Percentiles rank a stretch among this genome's conserved stretches.
These are phyloP conservation scores for Tenebrosternarchus preto DNA, from an alignment of 2,113 vertebrate species.

Conservation along the genomic window DNA sequence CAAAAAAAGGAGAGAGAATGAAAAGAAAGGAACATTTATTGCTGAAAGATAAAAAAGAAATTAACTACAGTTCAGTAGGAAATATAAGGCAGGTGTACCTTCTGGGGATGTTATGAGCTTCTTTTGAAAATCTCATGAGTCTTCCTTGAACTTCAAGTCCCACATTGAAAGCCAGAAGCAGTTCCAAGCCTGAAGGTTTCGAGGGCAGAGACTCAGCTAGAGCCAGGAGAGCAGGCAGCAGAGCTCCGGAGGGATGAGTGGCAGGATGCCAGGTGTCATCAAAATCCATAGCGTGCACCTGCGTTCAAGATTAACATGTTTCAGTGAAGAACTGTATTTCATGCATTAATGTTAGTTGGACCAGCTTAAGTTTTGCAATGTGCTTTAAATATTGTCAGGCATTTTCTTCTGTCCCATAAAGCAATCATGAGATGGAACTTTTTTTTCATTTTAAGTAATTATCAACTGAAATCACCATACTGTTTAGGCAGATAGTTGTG, in stretches of 20 bases:
- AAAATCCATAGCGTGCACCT: conserved; percentile 97
- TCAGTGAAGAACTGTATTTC: not conserved
- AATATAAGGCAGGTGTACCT: conserved; percentile 70
- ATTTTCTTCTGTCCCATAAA: too few relatives aligned
- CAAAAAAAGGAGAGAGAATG: too few relatives aligned
- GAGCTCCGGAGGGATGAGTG: conserved; percentile 91
- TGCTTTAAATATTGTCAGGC: too few relatives aligned
- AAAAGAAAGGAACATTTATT: too few relatives aligned
- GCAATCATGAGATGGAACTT: too few relatives aligned
- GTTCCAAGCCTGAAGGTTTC: conserved; percentile 81
- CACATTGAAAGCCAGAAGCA: conserved; percentile 90
- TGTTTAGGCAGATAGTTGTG: too few relatives aligned
- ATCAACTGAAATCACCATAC: too few relatives aligned
- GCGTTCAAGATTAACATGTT: not conserved
- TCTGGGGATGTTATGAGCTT: conserved; percentile 88
- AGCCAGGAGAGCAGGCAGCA: conserved; percentile 83
- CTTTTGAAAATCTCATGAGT: conserved; percentile 85
- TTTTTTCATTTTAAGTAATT: too few relatives aligned
- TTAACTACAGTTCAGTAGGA: not conserved
- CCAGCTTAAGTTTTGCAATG: too few relatives aligned
- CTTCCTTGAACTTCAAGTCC: conserved; percentile 91
- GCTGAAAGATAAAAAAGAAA: not conserved
- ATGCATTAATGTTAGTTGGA: too few relatives aligned
- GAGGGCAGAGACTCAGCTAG: conserved; percentile 76
- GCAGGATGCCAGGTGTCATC: conserved; percentile 95